Conservation (phyloP, 2,113 vertebrate species). For the Heterotis niloticus region DNA sequence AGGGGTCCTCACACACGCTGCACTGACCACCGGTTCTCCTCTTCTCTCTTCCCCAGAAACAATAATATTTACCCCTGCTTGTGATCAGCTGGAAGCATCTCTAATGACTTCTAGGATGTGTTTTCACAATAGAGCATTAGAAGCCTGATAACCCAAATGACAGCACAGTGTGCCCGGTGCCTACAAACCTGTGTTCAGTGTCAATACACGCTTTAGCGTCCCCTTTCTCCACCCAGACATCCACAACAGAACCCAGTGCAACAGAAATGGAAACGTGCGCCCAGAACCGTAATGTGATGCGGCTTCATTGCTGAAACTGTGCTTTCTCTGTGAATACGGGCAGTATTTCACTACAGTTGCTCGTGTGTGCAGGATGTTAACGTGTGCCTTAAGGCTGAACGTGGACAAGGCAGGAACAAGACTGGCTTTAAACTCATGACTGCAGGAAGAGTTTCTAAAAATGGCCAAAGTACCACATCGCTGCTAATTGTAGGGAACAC, state of each 20-base stretch:
- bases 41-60: constrained; percentile 44
- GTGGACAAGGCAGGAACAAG: no score
- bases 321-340: neutral
- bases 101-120: constrained; percentile 54
- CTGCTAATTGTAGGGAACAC: no score
- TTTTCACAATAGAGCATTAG: constrained; percentile 62
- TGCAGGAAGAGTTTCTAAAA: no score
- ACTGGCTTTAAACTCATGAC: no score
- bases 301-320: neutral
- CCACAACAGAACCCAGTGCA: neutral
- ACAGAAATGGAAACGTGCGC: neutral
- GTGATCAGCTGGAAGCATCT: constrained; percentile 55
- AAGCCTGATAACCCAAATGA: constrained; percentile 53
- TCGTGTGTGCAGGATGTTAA: neutral
- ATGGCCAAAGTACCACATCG: no score
- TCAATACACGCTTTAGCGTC: constrained; percentile 42
- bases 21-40: constrained; percentile 12
- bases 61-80: constrained; percentile 57
- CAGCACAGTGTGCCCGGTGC: constrained; percentile 48
- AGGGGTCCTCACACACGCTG: neutral
- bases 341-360: neutral
- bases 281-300: no score
- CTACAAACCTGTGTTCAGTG: constrained; percentile 52
- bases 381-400: no score
- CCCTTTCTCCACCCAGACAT: neutral